These are phyloP conservation scores for Crenichthys baileyi DNA, from an alignment of 2,797 vertebrate genomes.

Conservation along the genomic window DNA sequence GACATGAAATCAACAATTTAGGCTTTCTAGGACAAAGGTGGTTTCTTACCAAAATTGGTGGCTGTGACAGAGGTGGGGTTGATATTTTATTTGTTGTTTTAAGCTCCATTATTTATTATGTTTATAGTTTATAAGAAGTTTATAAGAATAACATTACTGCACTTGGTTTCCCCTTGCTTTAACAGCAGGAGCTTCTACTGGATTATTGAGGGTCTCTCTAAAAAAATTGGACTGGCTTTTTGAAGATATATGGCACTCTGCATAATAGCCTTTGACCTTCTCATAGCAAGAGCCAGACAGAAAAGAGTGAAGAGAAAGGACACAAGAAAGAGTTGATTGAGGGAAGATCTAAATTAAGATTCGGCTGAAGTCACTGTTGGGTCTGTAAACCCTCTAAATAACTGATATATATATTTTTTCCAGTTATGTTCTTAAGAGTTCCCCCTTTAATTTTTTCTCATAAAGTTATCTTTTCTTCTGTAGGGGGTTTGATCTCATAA, in stretches of 20 bases:
- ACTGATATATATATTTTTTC: background rate
- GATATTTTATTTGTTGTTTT: no score
- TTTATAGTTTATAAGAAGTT: background rate
- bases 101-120: no score
- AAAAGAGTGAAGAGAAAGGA: background rate
- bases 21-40: no score
- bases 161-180: background rate
- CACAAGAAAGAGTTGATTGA: conserved; percentile 13
- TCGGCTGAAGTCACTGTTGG: conserved; percentile 28
- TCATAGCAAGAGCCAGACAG: background rate
- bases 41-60: no score
- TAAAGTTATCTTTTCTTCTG: background rate
- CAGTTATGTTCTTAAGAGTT: background rate
- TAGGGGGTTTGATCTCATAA: background rate
- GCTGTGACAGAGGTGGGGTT: no score
- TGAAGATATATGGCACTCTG: background rate
- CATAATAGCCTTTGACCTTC: no score
- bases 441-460: background rate
- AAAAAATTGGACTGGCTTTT: background rate
- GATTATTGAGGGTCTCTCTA: background rate
- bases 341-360: conserved; percentile 64
- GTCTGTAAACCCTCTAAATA: background rate
- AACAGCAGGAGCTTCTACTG: background rate
- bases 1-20: no score
- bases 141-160: background rate